Percentiles rank a stretch among this genome's conserved stretches.
These are phyloP conservation scores for Mactromeris polynyma DNA, from an alignment of 2,888 invertebrate genomes.

Conservation along the genomic window DNA sequence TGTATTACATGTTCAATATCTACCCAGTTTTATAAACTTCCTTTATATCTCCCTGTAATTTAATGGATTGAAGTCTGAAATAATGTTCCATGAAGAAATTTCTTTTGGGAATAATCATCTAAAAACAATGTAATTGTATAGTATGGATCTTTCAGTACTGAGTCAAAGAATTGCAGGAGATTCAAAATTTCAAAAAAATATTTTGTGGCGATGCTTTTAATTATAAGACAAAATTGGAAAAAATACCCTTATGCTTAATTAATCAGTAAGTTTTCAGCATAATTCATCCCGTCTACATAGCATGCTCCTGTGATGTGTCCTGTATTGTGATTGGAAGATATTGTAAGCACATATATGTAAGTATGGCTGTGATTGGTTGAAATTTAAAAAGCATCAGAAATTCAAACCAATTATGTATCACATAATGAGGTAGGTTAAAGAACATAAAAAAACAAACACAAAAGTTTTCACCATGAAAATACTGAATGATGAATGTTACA, in stretches of 20 bases:
- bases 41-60: background rate
- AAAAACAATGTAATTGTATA: too few species aligned
- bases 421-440: too few species aligned
- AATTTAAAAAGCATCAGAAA: background rate
- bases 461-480: too few species aligned
- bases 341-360: conserved; percentile 20
- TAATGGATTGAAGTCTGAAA: background rate
- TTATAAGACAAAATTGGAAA: background rate
- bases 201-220: background rate
- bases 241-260: background rate
- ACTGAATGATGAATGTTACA: too few species aligned
- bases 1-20: background rate
- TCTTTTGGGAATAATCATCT: too few species aligned
- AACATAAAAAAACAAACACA: too few species aligned
- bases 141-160: too few species aligned
- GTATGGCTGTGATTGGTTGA: conserved; percentile 28
- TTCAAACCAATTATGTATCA: background rate
- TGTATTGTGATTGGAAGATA: conserved; percentile 37
- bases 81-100: background rate
- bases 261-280: conserved; percentile 22
- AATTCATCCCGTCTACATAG: conserved; percentile 33
- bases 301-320: conserved; percentile 56
- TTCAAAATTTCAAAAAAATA: background rate
- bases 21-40: background rate
- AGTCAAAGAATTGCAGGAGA: background rate